Percentiles rank a stretch among this genome's conserved stretches.
Evolutionary conservation across 2,888 invertebrate genomes (phyloP).

Genomic region (Melinopterus prodromus): DNA sequence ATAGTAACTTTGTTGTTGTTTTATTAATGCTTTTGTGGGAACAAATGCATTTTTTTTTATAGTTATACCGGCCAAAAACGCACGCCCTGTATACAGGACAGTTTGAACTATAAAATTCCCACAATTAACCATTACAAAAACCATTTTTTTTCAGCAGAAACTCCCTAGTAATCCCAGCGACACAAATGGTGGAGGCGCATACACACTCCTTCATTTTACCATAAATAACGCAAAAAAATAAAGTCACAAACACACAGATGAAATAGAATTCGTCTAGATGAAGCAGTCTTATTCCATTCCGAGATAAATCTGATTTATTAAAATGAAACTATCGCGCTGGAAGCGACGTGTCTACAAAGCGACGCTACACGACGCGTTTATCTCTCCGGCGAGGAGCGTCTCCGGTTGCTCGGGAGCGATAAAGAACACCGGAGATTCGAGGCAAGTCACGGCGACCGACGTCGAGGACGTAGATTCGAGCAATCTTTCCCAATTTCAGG

Average conservation of each 20-base stretch:
- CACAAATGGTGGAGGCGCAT: too few relatives aligned
- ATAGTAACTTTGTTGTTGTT: too few relatives aligned
- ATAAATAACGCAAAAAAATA: too few relatives aligned
- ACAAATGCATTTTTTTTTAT: too few relatives aligned
- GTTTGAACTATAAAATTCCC: too few relatives aligned
- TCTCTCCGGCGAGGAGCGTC: not conserved
- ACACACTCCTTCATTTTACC: too few relatives aligned
- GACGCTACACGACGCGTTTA: not conserved
- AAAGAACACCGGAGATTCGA: not conserved
- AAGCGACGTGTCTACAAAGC: not conserved
- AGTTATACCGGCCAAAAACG: too few relatives aligned
- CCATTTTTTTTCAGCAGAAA: too few relatives aligned
- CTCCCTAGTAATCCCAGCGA: too few relatives aligned
- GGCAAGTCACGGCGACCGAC: not conserved
- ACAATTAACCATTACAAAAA: too few relatives aligned
- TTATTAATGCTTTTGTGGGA: too few relatives aligned
- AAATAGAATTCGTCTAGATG: not conserved
- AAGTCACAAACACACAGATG: not conserved
- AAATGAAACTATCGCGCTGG: not conserved
- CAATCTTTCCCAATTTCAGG: not conserved
- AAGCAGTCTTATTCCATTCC: not conserved
- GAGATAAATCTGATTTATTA: not conserved
- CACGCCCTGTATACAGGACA: too few relatives aligned
- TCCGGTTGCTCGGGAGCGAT: not conserved
- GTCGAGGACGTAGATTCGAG: not conserved